Conservation (phyloP, 2,888 invertebrate genomes). For the Linhomoeus sp. region DNA sequence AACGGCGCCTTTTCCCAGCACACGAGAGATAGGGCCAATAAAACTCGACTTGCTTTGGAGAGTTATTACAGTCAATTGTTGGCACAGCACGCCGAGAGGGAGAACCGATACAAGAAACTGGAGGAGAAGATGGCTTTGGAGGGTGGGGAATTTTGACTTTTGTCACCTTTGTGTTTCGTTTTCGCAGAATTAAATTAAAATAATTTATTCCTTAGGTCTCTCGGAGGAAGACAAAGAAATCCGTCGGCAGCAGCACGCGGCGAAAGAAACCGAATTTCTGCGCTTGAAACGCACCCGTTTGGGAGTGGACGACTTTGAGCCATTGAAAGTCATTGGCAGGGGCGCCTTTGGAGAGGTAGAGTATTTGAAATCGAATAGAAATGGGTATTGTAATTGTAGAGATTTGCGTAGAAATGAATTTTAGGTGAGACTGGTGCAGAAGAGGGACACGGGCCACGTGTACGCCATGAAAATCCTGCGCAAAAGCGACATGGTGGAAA, state of each 20-base stretch:
- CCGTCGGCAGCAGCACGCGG: slow-evolving; percentile 79
- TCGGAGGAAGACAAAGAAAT: slow-evolving; percentile 48
- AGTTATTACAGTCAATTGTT: slow-evolving; percentile 97
- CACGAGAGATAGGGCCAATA: slow-evolving; percentile 92
- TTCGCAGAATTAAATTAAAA: slow-evolving; percentile 23
- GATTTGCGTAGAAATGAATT: too few relatives aligned
- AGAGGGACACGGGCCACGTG: slow-evolving; percentile 97
- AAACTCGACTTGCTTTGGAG: slow-evolving; percentile 91
- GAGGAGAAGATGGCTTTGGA: slow-evolving; percentile 93
- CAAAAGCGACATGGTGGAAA: slow-evolving; percentile 96
- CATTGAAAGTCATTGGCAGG: slow-evolving; percentile 55
- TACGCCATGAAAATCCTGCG: slow-evolving; percentile 99
- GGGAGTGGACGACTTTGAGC: slow-evolving; percentile 91
- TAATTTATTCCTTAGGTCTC: slow-evolving; percentile 9
- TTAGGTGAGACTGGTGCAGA: slow-evolving; percentile 83
- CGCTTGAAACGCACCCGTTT: slow-evolving; percentile 78
- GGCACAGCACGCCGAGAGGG: slow-evolving; percentile 86
- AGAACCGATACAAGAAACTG: slow-evolving; percentile 48
- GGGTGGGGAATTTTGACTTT: slow-evolving; percentile 35
- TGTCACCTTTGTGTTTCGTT: slow-evolving; percentile 6
- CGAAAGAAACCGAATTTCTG: slow-evolving; percentile 94
- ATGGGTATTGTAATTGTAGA: too few relatives aligned
- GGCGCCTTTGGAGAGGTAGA: slow-evolving; percentile 35
- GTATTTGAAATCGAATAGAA: too few relatives aligned
- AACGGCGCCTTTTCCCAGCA: slow-evolving; percentile 31